phyloP scores from a whole-genome alignment of 2,797 vertebrate genomes.

The Myotis vivesi region DNA sequence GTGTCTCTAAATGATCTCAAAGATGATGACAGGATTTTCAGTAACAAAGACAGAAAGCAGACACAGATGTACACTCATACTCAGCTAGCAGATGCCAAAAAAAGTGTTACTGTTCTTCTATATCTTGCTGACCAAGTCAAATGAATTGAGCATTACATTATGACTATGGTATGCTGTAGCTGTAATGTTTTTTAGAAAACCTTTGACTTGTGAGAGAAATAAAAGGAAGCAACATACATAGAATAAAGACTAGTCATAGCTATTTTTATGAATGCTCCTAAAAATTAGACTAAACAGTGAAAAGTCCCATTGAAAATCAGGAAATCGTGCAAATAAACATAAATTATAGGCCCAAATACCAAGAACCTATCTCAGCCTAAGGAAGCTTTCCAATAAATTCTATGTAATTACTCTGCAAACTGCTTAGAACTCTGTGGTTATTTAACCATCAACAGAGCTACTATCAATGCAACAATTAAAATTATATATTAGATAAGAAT shows the following conservation, averaged over 20 bases:
- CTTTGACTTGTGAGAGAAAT: constrained; percentile 73
- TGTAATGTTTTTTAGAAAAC: constrained; percentile 71
- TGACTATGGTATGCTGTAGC: constrained; percentile 78
- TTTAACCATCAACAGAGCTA: constrained; percentile 32
- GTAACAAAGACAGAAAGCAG: constrained; percentile 75
- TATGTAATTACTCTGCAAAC: constrained; percentile 44
- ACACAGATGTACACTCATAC: constrained; percentile 73
- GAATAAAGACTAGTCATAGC: constrained; percentile 71
- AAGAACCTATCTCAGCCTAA: constrained; percentile 43
- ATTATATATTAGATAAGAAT: constrained; percentile 23
- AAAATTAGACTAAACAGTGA: constrained; percentile 65
- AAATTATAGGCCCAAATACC: constrained; percentile 41
- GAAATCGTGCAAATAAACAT: not conserved
- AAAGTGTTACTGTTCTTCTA: constrained; percentile 72
- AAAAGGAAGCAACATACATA: constrained; percentile 77
- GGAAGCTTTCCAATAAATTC: constrained; percentile 54
- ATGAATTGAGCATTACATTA: constrained; percentile 81
- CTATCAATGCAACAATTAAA: constrained; percentile 49
- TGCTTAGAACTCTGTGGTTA: constrained; percentile 17
- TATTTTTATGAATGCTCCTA: constrained; percentile 70
- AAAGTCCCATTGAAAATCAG: constrained; percentile 63
- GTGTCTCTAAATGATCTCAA: constrained; percentile 66
- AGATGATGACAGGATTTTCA: constrained; percentile 71
- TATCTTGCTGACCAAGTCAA: constrained; percentile 80
- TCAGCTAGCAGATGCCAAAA: constrained; percentile 59